These are phyloP conservation scores for Dromius quadrimaculatus DNA, from an alignment of 2,888 invertebrate species.

Conservation along the genomic window DNA sequence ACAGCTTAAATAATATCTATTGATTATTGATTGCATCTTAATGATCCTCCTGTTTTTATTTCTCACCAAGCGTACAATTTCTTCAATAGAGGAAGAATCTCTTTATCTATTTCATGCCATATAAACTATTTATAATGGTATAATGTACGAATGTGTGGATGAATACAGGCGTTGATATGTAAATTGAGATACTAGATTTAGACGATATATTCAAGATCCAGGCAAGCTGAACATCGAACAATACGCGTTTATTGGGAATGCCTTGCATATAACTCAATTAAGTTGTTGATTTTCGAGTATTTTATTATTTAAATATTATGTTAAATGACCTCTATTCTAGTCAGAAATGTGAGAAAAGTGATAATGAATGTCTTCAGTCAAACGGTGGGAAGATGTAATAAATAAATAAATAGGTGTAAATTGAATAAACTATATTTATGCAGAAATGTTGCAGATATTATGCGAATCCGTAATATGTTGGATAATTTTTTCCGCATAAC, in stretches of 20 bases:
- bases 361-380: too few species aligned
- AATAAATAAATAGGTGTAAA: too few species aligned
- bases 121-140: neutral
- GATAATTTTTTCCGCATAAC: slow-evolving; percentile 22
- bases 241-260: slow-evolving; percentile 18
- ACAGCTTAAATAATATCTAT: too few species aligned
- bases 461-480: too few species aligned
- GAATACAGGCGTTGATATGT: slow-evolving; percentile 11
- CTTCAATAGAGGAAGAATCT: slow-evolving; percentile 20
- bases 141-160: too few species aligned
- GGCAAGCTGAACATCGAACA: slow-evolving; percentile 14
- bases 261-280: slow-evolving; percentile 7
- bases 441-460: too few species aligned
- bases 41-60: too few species aligned
- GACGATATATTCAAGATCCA: slow-evolving; percentile 15
- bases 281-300: neutral
- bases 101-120: slow-evolving; percentile 1
- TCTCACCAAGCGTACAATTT: slow-evolving; percentile 8
- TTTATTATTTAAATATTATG: slow-evolving; percentile 25
- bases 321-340: too few species aligned
- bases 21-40: too few species aligned
- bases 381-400: too few species aligned
- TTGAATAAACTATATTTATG: too few species aligned
- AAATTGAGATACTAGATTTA: slow-evolving; percentile 25
- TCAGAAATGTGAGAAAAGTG: too few species aligned